Evolutionary conservation across 2,888 invertebrate species (phyloP), one percentile per base, ranked within the genome.

Genomic region (Heteromyza rotundicornis): DNA sequence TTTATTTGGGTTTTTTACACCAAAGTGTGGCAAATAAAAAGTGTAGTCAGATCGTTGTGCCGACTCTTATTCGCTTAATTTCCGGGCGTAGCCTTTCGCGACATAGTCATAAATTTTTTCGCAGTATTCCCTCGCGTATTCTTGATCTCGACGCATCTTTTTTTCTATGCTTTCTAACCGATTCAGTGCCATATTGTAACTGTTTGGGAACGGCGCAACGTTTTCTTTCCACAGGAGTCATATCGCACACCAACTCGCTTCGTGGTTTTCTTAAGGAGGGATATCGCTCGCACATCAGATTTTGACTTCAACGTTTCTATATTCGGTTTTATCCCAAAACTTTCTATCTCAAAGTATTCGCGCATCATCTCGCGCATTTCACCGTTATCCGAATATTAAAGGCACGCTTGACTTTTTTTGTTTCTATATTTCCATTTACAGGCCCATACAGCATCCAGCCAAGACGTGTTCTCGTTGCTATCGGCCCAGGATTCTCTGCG

Each of bases 41-140:
- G 17, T n/a, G 17, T 49, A 22, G 10, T 17, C 16, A 2, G 57
- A 5, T 27, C 17, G 7, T n/a, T 8, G 22, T 5, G 17, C 12
- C 23, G 40, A 44, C 57, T 59, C 62, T 10, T 22, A 54, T 0
- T 17, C 12, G 16, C 50, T 16, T 16, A 66, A 32, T 20, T 58
- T 62, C 24, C 57, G 47, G 1, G 64, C 59, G 58, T 62, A 66
- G 12, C 63, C 59, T 35, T 62, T 66, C 3, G 50, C 16, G 1
- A 61, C 2, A n/a, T 61, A 63, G 1, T 60, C 55, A 1, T 52
- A 17, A 1, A 65, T 61, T 56, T 59, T 64, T n/a, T 44, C 35
- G 2, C 50, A 32, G 35, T 64, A 62, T 35, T 56, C 20, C 7
- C 10, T 32, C 10, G 40, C 50, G 50, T 52, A 60, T n/a, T 58